Conservation (phyloP, 2,113 vertebrate species). For the Xiphophorus maculatus region DNA sequence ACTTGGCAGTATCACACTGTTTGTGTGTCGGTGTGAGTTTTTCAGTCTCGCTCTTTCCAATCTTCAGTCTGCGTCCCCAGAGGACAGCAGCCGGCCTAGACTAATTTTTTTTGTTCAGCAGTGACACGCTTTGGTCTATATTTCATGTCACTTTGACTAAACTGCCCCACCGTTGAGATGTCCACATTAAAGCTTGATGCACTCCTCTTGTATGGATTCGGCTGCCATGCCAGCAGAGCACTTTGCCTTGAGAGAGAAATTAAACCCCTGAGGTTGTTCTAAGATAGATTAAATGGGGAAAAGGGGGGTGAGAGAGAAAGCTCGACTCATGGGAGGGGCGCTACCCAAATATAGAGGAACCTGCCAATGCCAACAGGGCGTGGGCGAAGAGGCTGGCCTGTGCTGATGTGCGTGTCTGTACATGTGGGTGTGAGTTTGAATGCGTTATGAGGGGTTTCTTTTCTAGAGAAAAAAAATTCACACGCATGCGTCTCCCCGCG, state of each 20-base stretch:
- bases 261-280: constrained; percentile 70
- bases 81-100: constrained; percentile 42
- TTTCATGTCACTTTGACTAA: constrained; percentile 70
- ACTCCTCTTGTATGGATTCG: constrained; percentile 73
- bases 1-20: constrained; percentile 24
- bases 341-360: constrained; percentile 60
- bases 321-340: constrained; percentile 44
- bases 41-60: constrained; percentile 12
- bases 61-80: constrained; percentile 23
- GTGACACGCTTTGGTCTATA: constrained; percentile 60
- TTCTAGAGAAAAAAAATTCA: constrained; percentile 11
- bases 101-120: constrained; percentile 23
- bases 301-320: constrained; percentile 29
- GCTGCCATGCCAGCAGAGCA: constrained; percentile 76
- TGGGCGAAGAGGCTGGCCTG: constrained; percentile 45
- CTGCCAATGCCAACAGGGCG: constrained; percentile 56
- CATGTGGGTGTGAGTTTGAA: constrained; percentile 32
- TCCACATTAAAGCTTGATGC: constrained; percentile 78
- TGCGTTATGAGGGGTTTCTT: constrained; percentile 29
- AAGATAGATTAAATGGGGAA: constrained; percentile 73
- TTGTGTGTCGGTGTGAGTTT: constrained; percentile 14
- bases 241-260: constrained; percentile 76
- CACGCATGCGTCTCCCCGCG: background rate
- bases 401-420: constrained; percentile 41
- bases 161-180: constrained; percentile 69